phyloP scores from a whole-genome alignment of 2,797 vertebrate genomes.

The Peromyscus nudipes region DNA sequence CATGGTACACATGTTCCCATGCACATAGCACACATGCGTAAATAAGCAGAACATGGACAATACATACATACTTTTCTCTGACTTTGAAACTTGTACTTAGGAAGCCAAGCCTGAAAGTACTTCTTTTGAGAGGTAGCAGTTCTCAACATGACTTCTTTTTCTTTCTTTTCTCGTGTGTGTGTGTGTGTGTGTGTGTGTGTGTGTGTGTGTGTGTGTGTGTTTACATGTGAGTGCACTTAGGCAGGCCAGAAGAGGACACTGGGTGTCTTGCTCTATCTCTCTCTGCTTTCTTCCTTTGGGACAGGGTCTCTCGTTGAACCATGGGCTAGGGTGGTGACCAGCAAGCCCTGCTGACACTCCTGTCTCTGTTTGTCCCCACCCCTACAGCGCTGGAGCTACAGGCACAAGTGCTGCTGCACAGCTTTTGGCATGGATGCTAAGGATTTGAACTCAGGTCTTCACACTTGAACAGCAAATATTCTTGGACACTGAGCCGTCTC shows the following conservation, averaged over 20 bases:
- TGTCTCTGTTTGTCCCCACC: background rate
- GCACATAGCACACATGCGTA: background rate
- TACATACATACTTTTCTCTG: background rate
- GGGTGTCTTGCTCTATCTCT: background rate
- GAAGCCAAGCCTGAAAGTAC: background rate
- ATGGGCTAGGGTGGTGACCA: background rate
- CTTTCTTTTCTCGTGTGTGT: background rate
- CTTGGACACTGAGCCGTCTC: background rate
- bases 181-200: background rate
- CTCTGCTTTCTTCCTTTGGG: background rate
- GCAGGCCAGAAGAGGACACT: background rate
- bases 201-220: background rate
- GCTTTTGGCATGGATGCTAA: background rate
- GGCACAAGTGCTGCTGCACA: background rate
- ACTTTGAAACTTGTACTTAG: constrained; percentile 25
- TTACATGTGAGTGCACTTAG: background rate
- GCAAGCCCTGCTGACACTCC: background rate
- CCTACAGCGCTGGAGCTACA: background rate
- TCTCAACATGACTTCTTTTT: background rate
- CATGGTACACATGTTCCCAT: background rate
- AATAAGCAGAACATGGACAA: background rate
- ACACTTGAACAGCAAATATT: background rate
- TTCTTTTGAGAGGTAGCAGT: background rate
- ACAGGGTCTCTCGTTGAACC: background rate
- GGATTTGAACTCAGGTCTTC: background rate